phyloP scores from a whole-genome alignment of 2,113 vertebrate species.

The Microtus montanus region DNA sequence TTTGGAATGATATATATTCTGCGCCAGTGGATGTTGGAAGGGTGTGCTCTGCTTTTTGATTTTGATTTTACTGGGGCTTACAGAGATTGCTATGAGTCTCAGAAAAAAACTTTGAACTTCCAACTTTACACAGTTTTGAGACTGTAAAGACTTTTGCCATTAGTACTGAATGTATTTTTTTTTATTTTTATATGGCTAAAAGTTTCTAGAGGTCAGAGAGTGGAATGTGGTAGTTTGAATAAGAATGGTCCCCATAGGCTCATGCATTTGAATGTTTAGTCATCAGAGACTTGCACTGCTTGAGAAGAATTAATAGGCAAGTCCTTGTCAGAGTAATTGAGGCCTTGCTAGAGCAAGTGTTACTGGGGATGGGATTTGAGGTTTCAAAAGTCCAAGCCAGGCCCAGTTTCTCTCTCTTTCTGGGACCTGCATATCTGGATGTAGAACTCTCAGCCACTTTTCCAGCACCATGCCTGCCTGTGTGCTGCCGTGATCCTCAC shows the following conservation, averaged over 20 bases:
- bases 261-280: neutral
- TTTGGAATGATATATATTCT: neutral
- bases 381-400: neutral
- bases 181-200: neutral
- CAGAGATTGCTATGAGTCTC: neutral
- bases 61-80: neutral
- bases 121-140: neutral
- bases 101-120: neutral
- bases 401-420: neutral
- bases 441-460: neutral
- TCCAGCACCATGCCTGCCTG: neutral
- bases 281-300: neutral
- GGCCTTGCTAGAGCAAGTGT: neutral
- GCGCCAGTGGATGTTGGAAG: neutral
- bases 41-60: neutral
- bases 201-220: neutral
- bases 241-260: neutral
- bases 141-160: neutral
- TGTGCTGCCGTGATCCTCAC: neutral
- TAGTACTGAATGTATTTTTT: neutral
- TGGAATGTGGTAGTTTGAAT: neutral
- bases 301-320: neutral
- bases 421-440: neutral
- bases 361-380: neutral
- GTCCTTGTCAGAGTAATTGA: neutral